Base-by-base conservation (phyloP, 35 echinoderm and acorn worm genomes). In the Ophiothrix spiculata region DNA sequence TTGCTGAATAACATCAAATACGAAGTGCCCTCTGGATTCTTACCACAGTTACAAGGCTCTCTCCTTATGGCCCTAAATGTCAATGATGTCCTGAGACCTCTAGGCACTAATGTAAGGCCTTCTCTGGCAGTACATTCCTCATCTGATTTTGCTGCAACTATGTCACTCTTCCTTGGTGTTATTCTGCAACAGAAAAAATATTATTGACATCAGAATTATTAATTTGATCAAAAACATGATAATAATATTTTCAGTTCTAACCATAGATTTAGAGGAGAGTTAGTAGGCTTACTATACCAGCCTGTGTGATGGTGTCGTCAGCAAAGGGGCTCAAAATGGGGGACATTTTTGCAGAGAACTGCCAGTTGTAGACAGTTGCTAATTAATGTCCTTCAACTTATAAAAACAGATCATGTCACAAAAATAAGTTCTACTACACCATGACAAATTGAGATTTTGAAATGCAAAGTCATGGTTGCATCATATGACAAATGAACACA, bases 41-140 rank as follows among this genome's bases (percentile, higher is more conserved):
- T 90, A 99, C 96, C 74, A 75, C 96, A 99, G 21, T 87, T 35
- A 90, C 92, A 99, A 1, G 96, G 96, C 79, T 45, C 80, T 37
- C 83, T 76, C 56, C 92, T 91, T 0, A 99, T 83, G n/a, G 92
- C 92, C 83, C 96, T 41, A 75, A 92, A 99, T 32, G 96, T 99
- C 85, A 99, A 87, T 16, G 96, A 99, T 54, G 86, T 99, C 23
- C 96, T 84, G 17, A 79, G 83, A 63, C 83, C 82, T 86, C 96
- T 77, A 17, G 37, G 81, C 34, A 83, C 54, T 10, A 99, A 63
- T n/a, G 96, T 99, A 16, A 99, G 82, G 21, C 69, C 81, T 1
- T 29, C 32, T 0, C 19, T 39, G 39, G 38, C n/a, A n/a, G n/a
- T n/a, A n/a, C n/a, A n/a, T n/a, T n/a, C n/a, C n/a, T 75, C 78